Conservation (phyloP, 2,888 invertebrate genomes). For the Hypolimnas misippus region DNA sequence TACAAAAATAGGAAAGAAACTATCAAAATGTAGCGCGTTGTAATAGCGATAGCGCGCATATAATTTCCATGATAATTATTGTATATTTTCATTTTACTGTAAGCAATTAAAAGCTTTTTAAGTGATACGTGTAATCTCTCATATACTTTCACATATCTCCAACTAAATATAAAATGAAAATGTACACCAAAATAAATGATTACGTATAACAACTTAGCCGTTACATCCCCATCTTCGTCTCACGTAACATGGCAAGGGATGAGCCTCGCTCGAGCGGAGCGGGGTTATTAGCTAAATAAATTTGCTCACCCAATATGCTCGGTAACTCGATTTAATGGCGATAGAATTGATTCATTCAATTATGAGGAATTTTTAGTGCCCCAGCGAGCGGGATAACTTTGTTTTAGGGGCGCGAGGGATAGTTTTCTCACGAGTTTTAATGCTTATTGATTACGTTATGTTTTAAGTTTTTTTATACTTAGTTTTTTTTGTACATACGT, state of each 20-base stretch:
- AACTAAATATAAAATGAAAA: neutral
- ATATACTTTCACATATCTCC: neutral
- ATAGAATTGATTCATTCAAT: conserved; percentile 85
- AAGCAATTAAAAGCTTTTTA: no score
- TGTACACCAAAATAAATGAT: conserved; percentile 17
- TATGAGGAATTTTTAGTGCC: conserved; percentile 83
- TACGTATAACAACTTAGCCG: conserved; percentile 19
- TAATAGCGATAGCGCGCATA: no score
- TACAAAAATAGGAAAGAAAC: no score
- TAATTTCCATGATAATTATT: no score
- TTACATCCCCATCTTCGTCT: conserved; percentile 42
- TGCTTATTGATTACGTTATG: conserved; percentile 63
- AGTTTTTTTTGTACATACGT: conserved; percentile 10
- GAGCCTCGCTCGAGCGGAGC: conserved; percentile 57
- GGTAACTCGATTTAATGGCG: conserved; percentile 84
- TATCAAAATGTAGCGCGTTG: no score
- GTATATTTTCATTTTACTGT: no score
- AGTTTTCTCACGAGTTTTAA: conserved; percentile 75
- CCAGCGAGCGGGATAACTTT: conserved; percentile 77
- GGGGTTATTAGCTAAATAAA: conserved; percentile 83
- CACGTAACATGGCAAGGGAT: conserved; percentile 60
- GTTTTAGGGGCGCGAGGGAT: conserved; percentile 73
- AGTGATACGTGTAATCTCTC: no score
- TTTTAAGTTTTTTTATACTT: no score
- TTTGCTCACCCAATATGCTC: conserved; percentile 83